Base-by-base conservation (phyloP, 2,888 invertebrate genomes). In the Leptinotarsa tumamoca region DNA sequence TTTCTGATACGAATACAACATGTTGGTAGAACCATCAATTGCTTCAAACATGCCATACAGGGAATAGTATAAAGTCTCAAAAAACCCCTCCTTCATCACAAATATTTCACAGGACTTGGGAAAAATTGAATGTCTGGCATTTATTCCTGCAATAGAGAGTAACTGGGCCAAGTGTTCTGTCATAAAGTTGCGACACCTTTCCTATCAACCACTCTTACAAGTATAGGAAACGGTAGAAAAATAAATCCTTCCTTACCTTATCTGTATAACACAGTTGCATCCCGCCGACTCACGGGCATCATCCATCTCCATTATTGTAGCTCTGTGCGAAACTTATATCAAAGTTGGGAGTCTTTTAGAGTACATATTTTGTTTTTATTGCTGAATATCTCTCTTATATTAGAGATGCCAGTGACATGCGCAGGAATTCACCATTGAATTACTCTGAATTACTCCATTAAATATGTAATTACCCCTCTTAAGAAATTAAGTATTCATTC, bases 261-360 rank as follows among this genome's bases (percentile, higher is more conserved):
- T 85, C 85, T 82, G 78, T 80, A 78, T 80, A 81, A 78, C 84
- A 81, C 85, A 84, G 84, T 84, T 83, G 84, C 82, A 81, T 79
- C 80, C 78, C 78, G 76, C 77, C 71, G 80, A 80, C 82, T 82
- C 81, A 80, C 80, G 75, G 75, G 74, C 78, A 78, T 80, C 80
- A 83, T 84, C 81, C 84, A 80, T 84, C 83, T 83, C 83, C 83
- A 83, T 83, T 84, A 78, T 54, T 78, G 82, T 83, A 83, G 83
- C 83, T 84, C 82, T 82, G 77, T 80, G 61, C 15, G 56, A 69
- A 70, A 78, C 77, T 80, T 79, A 78, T 82, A 83, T 83, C 81
- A 74, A 68, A 77, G 75, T 75, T 77, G 80, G 80, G 76, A 75
- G 79, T 81, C 80, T 80, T 77, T 76, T 74, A 21, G 52, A 49